Base-by-base conservation (phyloP, 2,113 vertebrate species). In the Tragulus kanchil region DNA sequence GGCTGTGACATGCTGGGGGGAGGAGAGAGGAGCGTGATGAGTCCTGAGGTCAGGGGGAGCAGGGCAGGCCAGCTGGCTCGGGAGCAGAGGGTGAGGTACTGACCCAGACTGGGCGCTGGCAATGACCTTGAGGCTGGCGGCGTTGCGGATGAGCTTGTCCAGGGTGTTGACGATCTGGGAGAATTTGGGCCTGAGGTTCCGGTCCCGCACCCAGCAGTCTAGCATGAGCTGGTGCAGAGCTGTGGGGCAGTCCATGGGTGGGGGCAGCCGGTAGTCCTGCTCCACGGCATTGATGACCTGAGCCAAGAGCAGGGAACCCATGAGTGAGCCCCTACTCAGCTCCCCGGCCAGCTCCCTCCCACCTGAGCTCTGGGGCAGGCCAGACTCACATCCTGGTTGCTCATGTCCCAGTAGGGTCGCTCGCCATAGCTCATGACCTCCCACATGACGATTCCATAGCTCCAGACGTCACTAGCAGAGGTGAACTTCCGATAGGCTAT, bases 401-500 rank as follows among this genome's bases (percentile, higher is more conserved):
- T 99, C 99, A 99, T 99, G 99, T 99, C 99, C 99, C 99, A 99
- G 98, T 99, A 99, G 8, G 99, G 99, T 90, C 99, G 98, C 96
- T 99, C 99, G 75, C 99, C 99, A 0, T 99, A 99, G 36, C 99
- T 99, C 99, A 99, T 99, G 97, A 99, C 99, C 97, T 99, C 99
- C 99, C 99, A 99, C 99, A 99, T 99, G 98, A 99, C 99, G 0
- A 99, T 99, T 50, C 99, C 99, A 0, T 99, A 99, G 98, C 99
- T 99, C 99, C 99, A 99, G 77, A 99, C 99, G 0, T 99, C 99
- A 0, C 99, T 99, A 93, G 99, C 99, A 0, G 99, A 99, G 13
- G 99, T 99, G 98, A 99, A 99, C 97, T 99, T 99, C 98, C 99
- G 99, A 98, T 99, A 99, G 88, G 99, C 99, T 3, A 99, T 99